Evolutionary conservation across 2,888 invertebrate genomes (phyloP).

Genomic region (Drosophila meridionalis): DNA sequence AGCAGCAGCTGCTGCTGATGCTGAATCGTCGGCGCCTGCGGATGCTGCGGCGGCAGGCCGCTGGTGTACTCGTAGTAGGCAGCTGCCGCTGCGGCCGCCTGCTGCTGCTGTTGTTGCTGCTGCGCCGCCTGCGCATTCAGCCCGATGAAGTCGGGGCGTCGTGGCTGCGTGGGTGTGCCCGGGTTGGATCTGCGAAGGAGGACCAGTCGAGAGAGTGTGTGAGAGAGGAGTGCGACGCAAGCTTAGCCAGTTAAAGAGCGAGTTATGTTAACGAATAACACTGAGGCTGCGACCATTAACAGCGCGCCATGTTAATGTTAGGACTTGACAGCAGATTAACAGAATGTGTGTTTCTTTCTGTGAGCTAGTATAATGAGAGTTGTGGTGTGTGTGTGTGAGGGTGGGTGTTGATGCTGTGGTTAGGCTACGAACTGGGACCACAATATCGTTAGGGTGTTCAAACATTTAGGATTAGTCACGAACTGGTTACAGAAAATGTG

Average conservation of each 20-base stretch:
- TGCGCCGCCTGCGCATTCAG: constrained; percentile 86
- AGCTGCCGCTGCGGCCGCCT: constrained; percentile 76
- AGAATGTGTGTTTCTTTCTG: constrained; percentile 5
- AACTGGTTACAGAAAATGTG: constrained; percentile 13
- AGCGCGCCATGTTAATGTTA: constrained; percentile 35
- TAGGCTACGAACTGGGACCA: constrained; percentile 23
- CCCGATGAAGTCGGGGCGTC: constrained; percentile 94
- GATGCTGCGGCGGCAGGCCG: constrained; percentile 84
- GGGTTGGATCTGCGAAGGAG: constrained; percentile 91
- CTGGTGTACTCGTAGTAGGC: constrained; percentile 85
- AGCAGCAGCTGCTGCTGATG: constrained; percentile 83
- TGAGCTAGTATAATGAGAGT: constrained; percentile 13
- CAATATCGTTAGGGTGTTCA: constrained; percentile 23
- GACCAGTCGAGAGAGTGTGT: constrained; percentile 3
- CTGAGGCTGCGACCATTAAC: constrained; percentile 16
- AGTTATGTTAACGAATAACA: constrained; percentile 32
- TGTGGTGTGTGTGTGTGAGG: constrained; percentile 3
- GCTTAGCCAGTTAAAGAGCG: constrained; percentile 18
- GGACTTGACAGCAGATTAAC: constrained; percentile 24
- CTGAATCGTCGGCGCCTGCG: constrained; percentile 84
- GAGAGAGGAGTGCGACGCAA: neutral
- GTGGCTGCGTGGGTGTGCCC: constrained; percentile 95
- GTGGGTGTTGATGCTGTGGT: constrained; percentile 6
- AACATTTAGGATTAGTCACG: constrained; percentile 23
- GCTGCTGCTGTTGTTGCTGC: constrained; percentile 76